These are phyloP conservation scores for Patiria pectinifera DNA, from an alignment of 53 echinoderm and acorn worm species.

Conservation along the genomic window DNA sequence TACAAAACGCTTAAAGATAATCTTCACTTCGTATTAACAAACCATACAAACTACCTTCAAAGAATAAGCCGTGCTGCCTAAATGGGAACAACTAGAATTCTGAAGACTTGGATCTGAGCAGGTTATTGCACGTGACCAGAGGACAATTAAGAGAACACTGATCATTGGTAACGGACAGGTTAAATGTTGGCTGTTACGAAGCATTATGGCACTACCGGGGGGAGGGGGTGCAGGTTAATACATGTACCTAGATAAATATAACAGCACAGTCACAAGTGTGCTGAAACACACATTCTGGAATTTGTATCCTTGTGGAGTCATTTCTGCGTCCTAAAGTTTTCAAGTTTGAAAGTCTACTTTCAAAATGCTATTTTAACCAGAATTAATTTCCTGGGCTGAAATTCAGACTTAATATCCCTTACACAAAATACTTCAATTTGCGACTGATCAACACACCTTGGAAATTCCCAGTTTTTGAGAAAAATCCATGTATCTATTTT, in stretches of 20 bases:
- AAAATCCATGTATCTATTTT: no score
- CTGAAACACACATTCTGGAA: no score
- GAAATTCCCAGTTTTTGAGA: no score
- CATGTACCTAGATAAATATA: not conserved
- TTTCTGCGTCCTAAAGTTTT: no score
- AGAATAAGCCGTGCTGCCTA: not conserved
- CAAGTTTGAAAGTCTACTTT: no score
- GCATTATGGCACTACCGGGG: not conserved
- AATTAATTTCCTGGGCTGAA: no score
- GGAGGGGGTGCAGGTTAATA: not conserved
- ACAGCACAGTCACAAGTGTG: not conserved
- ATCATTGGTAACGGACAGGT: not conserved
- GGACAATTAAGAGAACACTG: not conserved
- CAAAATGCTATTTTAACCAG: no score
- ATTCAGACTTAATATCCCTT: no score
- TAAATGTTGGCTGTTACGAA: not conserved
- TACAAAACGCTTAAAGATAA: slow-evolving; percentile 54
- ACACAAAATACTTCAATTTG: no score
- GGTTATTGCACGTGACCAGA: not conserved
- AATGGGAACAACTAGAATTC: not conserved
- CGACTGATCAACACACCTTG: no score
- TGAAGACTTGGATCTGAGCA: not conserved
- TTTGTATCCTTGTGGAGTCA: no score
- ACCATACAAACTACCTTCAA: not conserved
- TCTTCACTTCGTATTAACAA: not conserved